Evolutionary conservation across 2,888 invertebrate genomes (phyloP), one percentile per base, ranked within the genome.

Genomic region (Odiellus spinosus): DNA sequence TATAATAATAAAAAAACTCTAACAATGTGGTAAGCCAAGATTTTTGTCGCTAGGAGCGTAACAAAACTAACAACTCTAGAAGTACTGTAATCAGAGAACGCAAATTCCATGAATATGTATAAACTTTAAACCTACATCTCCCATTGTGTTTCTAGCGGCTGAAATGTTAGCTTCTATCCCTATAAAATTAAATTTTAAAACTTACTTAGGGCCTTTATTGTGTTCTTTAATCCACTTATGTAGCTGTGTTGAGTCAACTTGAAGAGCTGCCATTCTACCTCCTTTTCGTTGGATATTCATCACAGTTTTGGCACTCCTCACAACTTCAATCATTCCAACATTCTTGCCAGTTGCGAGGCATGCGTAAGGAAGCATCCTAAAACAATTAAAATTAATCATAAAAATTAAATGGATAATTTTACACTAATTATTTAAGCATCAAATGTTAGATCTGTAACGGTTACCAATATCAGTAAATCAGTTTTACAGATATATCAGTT

Each of bases 331-430:
- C 56, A 59, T 55, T 8, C 59, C 59, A 14, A 63, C 60, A 41
- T 62, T 58, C 52, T 67, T 67, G 2, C 72, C 75, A 36, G 74
- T 75, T 4, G 75, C 69, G 46, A 75, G 61, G 51, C 74, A 74
- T 32, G 69, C 67, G 59, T 76, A 76, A 2, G 74, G 71, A 45
- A 69, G 66, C 68, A 76, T 67, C 58, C 72, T 66, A 52, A 1
- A 56, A 49, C 12, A 26, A 18, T 14, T 39, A 34, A 39, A 36
- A 21, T 17, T 41, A 46, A 32, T n/a, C 18, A 14, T 41, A 11
- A n/a, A 41, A 21, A 3, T 32, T 20, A 20, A 14, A 15, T 39
- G 15, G n/a, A 34, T 34, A 34, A n/a, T 11, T 39, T 10, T 39
- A 2, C 15, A 39, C n/a, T n/a, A n/a, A n/a, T n/a, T n/a, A n/a